Evolutionary conservation across 2,113 vertebrate genomes (phyloP).

Genomic region (Megatriorchis doriae): DNA sequence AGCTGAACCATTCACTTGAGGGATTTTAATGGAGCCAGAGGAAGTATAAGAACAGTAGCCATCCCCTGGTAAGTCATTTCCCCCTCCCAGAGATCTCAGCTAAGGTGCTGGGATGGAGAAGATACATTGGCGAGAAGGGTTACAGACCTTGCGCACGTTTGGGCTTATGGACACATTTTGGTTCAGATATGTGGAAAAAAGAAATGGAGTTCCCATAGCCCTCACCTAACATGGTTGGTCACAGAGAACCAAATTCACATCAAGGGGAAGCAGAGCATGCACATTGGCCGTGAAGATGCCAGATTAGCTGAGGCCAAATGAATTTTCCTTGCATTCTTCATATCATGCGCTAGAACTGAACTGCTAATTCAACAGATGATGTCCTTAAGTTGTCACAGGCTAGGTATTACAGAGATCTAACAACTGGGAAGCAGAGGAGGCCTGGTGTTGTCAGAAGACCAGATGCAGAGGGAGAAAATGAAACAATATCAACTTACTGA

Average conservation of each 20-base stretch:
- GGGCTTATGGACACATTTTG: neutral
- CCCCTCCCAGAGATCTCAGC: neutral
- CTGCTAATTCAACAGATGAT: neutral
- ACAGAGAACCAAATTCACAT: neutral
- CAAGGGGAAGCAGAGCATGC: neutral
- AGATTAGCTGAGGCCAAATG: neutral
- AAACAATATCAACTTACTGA: neutral
- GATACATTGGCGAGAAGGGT: fast-evolving
- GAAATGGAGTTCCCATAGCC: neutral
- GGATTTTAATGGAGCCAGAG: neutral
- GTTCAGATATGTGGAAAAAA: neutral
- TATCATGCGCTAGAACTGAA: neutral
- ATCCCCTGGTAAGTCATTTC: neutral
- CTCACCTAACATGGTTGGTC: neutral
- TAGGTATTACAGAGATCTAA: neutral
- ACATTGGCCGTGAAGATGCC: neutral
- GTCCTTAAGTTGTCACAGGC: neutral
- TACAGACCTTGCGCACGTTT: neutral
- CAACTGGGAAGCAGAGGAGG: neutral
- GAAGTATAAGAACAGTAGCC: neutral
- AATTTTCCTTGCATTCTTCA: neutral
- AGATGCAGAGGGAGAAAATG: neutral
- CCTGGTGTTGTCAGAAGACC: neutral
- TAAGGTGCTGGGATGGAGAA: neutral
- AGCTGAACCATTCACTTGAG: neutral